These are phyloP conservation scores for Drosophila villosipedis DNA, from an alignment of 2,888 invertebrate genomes.

Conservation along the genomic window DNA sequence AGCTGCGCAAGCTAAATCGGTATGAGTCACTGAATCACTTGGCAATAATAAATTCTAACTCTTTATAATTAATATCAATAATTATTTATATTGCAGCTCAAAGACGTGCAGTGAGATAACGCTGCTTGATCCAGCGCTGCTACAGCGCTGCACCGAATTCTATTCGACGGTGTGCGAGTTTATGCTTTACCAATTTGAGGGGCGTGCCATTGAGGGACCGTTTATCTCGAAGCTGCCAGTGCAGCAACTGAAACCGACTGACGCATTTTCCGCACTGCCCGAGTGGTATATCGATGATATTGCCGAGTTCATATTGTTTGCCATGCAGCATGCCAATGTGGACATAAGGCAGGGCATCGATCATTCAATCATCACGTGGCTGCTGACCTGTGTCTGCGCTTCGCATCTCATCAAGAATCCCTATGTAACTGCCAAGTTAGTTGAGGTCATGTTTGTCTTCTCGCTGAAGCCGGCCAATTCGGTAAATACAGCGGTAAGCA, in stretches of 20 bases:
- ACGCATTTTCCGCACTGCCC: constrained; percentile 94
- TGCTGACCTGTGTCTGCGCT: constrained; percentile 95
- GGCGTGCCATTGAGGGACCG: constrained; percentile 86
- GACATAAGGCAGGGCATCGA: constrained; percentile 91
- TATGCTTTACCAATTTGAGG: constrained; percentile 89
- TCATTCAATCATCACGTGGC: constrained; percentile 93
- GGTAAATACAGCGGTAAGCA: constrained; percentile 84
- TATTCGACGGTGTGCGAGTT: constrained; percentile 94
- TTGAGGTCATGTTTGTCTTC: constrained; percentile 94
- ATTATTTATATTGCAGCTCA: constrained; percentile 87
- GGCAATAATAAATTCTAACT: too few relatives aligned
- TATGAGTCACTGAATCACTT: constrained; percentile 69
- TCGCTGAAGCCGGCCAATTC: constrained; percentile 88
- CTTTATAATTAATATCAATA: background rate
- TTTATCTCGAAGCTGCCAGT: constrained; percentile 87
- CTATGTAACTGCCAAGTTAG: constrained; percentile 97
- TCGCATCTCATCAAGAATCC: constrained; percentile 97
- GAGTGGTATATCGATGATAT: constrained; percentile 99
- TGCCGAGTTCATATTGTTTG: constrained; percentile 97
- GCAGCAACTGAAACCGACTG: constrained; percentile 88
- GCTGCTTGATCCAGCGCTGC: constrained; percentile 92
- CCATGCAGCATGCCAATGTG: constrained; percentile 90
- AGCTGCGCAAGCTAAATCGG: constrained; percentile 91
- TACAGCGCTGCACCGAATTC: constrained; percentile 93
- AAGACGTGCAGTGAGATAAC: constrained; percentile 96